Evolutionary conservation across 2,888 invertebrate species (phyloP).

Genomic region (Boloria euphrosyne): DNA sequence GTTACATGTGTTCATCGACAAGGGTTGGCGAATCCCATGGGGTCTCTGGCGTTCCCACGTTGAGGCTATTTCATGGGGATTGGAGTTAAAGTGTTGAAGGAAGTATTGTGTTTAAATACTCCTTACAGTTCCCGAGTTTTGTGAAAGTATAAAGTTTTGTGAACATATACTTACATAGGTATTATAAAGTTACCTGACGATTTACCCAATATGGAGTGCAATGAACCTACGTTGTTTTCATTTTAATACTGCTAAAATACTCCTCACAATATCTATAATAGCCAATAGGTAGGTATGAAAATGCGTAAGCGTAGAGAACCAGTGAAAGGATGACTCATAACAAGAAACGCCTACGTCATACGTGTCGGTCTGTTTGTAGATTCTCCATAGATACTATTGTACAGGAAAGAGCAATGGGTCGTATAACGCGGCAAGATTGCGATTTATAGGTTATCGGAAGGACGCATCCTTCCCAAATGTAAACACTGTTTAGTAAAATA

Average conservation of each 20-base stretch:
- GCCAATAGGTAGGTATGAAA: too few relatives aligned
- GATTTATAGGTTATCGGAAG: slow-evolving; percentile 23
- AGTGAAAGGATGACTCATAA: too few relatives aligned
- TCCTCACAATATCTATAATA: too few relatives aligned
- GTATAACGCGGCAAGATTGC: slow-evolving; percentile 30
- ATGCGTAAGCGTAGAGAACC: too few relatives aligned
- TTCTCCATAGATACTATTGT: background rate
- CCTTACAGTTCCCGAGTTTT: background rate
- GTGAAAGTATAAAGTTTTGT: background rate
- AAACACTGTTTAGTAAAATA: background rate
- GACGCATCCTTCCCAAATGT: slow-evolving; percentile 26
- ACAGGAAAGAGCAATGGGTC: slow-evolving; percentile 28
- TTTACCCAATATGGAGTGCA: too few relatives aligned
- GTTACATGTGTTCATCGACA: slow-evolving; percentile 34
- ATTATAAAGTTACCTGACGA: too few relatives aligned
- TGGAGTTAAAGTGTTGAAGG: slow-evolving; percentile 18
- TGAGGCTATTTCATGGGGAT: slow-evolving; percentile 16
- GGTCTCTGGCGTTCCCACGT: slow-evolving; percentile 59
- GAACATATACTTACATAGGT: too few relatives aligned
- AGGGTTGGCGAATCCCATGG: slow-evolving; percentile 48
- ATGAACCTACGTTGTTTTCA: too few relatives aligned
- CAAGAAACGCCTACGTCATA: too few relatives aligned
- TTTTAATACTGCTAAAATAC: too few relatives aligned
- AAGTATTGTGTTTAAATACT: slow-evolving; percentile 24
- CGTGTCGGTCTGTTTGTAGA: too few relatives aligned